Evolutionary conservation across 2,797 vertebrate species (phyloP), one percentile per base, ranked within the genome.

Genomic region (Urosaurus nigricauda): DNA sequence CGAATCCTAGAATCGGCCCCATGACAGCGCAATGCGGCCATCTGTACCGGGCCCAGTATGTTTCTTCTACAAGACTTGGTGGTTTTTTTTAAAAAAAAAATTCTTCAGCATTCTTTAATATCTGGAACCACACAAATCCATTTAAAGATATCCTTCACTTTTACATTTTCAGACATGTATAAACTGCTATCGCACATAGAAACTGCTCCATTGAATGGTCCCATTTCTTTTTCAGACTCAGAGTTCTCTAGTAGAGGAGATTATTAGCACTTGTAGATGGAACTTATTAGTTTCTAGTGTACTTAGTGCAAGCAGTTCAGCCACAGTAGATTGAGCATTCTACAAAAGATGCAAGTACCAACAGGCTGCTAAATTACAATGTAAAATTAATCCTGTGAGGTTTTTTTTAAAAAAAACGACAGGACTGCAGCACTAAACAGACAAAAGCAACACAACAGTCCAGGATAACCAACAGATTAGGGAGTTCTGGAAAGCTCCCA

Each of bases 401-500:
- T n/a, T n/a, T n/a, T n/a, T n/a, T 63, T 37, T 43, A 43, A 89
- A 92, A 24, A 14, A 53, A 16, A 3, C 19, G 16, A 92, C 87
- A 75, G 78, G 43, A 79, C 91, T 87, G 91, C 83, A 89, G 88
- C 75, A 53, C 47, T 77, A 90, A 85, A 74, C 85, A 29, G 24
- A 17, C 32, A 78, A 87, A 51, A 83, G 37, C 75, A 89, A 93
- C 85, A 56, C 83, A 78, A 71, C 81, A 51, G 68, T 85, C 91
- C 0, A 0, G 40, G 29, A 51, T 65, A 79, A 83, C 11, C 1
- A 9, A 37, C 60, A 90, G 35, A 63, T 85, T 87, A 92, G 88
- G 75, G 19, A 75, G 74, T 29, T 73, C 0, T 6, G 73, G 87
- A 13, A 60, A 9, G 85, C 47, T 16, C 65, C 53, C 26, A 83